phyloP scores from a whole-genome alignment of 2,888 invertebrate genomes.

The Polymixis lichenea region DNA sequence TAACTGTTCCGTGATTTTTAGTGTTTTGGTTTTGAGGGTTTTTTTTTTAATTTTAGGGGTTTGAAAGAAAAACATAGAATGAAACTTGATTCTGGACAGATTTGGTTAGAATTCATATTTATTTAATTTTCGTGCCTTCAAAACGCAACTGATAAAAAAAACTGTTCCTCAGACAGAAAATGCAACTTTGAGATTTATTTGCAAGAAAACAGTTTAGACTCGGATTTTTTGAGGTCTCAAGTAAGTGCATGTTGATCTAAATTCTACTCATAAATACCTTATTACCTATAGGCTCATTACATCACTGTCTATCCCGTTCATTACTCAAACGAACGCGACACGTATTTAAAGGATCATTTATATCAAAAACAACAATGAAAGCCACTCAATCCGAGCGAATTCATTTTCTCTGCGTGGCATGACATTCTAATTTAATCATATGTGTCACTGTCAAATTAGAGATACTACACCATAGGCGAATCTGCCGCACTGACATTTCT shows the following conservation, averaged over 20 bases:
- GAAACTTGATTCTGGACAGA: neutral
- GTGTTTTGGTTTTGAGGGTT: conserved; percentile 14
- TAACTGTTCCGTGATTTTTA: conserved; percentile 18
- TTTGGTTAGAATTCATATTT: neutral
- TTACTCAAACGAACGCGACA: conserved; percentile 55
- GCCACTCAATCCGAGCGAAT: conserved; percentile 78
- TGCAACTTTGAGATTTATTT: too few relatives aligned
- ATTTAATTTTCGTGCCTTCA: neutral
- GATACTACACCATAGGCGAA: conserved; percentile 87
- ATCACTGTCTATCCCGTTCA: conserved; percentile 24
- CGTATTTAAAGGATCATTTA: conserved; percentile 66
- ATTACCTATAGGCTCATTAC: conserved; percentile 6
- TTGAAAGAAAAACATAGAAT: neutral
- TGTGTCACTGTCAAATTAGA: conserved; percentile 89
- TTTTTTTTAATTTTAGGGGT: neutral
- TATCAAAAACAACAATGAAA: conserved; percentile 71
- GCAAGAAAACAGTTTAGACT: neutral
- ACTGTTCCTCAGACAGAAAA: too few relatives aligned
- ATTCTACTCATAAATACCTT: neutral
- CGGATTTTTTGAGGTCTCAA: neutral
- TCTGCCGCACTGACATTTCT: conserved; percentile 88
- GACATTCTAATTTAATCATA: conserved; percentile 88
- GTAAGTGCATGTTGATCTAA: neutral
- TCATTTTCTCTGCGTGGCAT: conserved; percentile 81
- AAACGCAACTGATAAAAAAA: too few relatives aligned